Base-by-base conservation (phyloP, 2,888 invertebrate genomes). In the Calliopum simillimum region DNA sequence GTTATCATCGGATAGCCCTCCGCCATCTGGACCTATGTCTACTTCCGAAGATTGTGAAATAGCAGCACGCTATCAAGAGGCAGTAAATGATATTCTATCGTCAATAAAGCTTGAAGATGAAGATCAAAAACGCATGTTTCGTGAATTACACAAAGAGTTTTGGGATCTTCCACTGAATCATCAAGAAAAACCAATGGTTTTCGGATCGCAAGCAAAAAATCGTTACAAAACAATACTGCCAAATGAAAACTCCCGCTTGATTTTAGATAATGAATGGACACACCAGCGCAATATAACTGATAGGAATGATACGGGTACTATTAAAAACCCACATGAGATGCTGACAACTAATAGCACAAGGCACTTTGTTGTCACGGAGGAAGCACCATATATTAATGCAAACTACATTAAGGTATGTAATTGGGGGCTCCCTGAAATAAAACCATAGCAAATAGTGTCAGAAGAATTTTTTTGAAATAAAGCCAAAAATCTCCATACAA, bases 111-210 rank as follows among this genome's bases (percentile, higher is more conserved):
- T 90, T 0, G 89, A 89, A 66, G 89, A 89, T 0, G 89, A 91
- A 70, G 90, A 90, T 77, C 89, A 91, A 86, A 90, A 90, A 76
- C 87, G 88, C 76, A 82, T 92, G 73, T 85, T 92, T 61, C 87
- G 91, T 55, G 91, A 90, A 74, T 83, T 97, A 66, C 93, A 94
- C 81, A 93, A 95, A 80, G 97, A 97, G 84, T 97, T 97, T 83
- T 97, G 96, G 96, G 96, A 96, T 85, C 92, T 97, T 80, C 97
- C 97, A 0, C 90, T 95, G 72, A 97, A 97, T 86, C 92, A 95
- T 76, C 96, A 96, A 76, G 96, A 96, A 81, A 95, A 95, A 81
- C 93, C 95, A 11, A 92, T 94, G 80, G 93, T 97, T 1, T 93
- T 94, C 41, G 97, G 97, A 0, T 94, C 95, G 33, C 95, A 95